Conservation (phyloP, 2,888 invertebrate genomes). For the Caenorhabditis drosophilae region DNA sequence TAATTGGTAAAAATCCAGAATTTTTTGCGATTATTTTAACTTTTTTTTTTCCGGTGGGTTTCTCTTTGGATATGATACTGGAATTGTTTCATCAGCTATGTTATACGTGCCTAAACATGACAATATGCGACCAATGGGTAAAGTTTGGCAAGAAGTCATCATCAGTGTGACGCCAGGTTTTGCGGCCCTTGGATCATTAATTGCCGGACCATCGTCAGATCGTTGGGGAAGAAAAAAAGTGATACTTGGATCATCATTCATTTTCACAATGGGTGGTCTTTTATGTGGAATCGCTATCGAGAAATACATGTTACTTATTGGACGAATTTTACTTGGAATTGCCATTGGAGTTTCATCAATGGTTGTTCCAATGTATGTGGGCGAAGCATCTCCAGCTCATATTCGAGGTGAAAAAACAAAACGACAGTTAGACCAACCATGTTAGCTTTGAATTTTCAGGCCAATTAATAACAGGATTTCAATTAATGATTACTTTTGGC, state of each 20-base stretch:
- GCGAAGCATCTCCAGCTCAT: constrained; percentile 72
- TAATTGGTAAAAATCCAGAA: constrained; percentile 12
- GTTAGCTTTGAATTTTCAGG: constrained; percentile 69
- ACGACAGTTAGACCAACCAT: too few relatives aligned
- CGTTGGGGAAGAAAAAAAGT: constrained; percentile 72
- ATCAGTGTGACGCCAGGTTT: constrained; percentile 51
- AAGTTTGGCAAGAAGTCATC: constrained; percentile 56
- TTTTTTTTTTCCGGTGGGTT: constrained; percentile 15
- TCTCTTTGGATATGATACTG: constrained; percentile 72
- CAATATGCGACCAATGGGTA: constrained; percentile 42
- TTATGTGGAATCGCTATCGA: constrained; percentile 57
- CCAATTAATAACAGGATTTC: constrained; percentile 72
- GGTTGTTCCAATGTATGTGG: constrained; percentile 74
- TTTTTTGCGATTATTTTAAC: neutral
- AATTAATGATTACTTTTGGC: constrained; percentile 73
- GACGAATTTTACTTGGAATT: constrained; percentile 43
- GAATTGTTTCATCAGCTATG: constrained; percentile 72
- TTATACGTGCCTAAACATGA: constrained; percentile 39
- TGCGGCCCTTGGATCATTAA: constrained; percentile 41
- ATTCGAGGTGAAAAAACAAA: constrained; percentile 70
- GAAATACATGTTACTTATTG: constrained; percentile 36
- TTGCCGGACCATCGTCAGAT: constrained; percentile 71
- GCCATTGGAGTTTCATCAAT: constrained; percentile 67
- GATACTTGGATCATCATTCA: constrained; percentile 71
- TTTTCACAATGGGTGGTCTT: constrained; percentile 72